Evolutionary conservation across 2,113 vertebrate species (phyloP).

Genomic region (Himantopus leucocephalus): DNA sequence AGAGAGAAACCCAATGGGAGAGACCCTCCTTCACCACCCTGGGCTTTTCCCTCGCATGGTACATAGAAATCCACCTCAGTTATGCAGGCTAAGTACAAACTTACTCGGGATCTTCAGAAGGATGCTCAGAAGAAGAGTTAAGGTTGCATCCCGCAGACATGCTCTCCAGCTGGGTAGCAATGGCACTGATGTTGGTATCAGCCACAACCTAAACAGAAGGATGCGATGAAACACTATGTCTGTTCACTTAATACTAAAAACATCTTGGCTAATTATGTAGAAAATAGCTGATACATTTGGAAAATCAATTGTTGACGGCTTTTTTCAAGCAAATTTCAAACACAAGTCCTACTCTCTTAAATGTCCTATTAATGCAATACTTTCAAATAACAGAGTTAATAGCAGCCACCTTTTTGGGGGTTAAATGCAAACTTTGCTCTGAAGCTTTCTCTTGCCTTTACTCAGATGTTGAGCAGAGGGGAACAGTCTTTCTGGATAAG

Average conservation of each 20-base stretch:
- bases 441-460: background rate
- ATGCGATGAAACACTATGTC: background rate
- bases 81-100: slow-evolving; percentile 20
- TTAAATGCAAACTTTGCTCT: background rate
- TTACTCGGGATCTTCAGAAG: slow-evolving; percentile 83
- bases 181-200: slow-evolving; percentile 92
- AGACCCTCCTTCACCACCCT: background rate
- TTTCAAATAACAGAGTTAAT: background rate
- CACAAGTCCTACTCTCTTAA: no score
- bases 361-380: background rate
- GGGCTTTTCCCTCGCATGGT: background rate
- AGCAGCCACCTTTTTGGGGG: background rate
- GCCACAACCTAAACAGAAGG: slow-evolving; percentile 83
- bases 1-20: background rate
- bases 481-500: background rate
- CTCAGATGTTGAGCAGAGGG: background rate
- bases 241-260: background rate
- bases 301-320: rapidly evolving
- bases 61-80: background rate
- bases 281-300: background rate
- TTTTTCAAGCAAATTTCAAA: background rate
- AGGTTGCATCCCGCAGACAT: slow-evolving; percentile 75
- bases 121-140: slow-evolving; percentile 68
- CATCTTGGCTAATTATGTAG: background rate
- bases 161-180: slow-evolving; percentile 89